A percentile compares a stretch with the other conserved stretches of the same genome.
These are phyloP conservation scores for Megaceryle alcyon DNA, from an alignment of 2,797 vertebrate genomes.

Conservation along the genomic window DNA sequence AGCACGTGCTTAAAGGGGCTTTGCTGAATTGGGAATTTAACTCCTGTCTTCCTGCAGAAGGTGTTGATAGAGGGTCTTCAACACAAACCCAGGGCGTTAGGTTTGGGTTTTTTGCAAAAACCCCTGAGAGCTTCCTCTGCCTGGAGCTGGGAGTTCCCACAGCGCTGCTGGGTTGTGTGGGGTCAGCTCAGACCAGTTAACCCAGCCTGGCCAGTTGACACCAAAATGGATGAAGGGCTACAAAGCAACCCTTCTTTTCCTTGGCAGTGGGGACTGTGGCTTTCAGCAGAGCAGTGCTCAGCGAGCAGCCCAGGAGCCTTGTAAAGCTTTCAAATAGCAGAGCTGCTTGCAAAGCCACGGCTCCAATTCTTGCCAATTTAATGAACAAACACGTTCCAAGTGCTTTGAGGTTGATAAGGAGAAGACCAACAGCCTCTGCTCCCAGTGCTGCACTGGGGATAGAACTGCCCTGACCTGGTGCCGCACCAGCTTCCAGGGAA, in stretches of 20 bases:
- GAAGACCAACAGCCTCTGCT: background rate
- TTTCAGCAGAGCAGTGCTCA: background rate
- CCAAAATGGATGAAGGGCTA: background rate
- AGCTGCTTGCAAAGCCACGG: accelerated
- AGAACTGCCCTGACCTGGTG: background rate
- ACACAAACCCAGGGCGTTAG: background rate
- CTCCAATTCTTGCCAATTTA: background rate
- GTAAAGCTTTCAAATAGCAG: background rate
- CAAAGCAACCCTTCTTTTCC: background rate
- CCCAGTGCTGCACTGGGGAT: accelerated
- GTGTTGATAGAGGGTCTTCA: background rate
- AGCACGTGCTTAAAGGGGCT: background rate
- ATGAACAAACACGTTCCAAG: background rate
- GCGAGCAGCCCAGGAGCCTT: background rate
- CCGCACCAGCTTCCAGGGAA: background rate
- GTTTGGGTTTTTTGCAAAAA: background rate
- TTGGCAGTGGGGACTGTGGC: accelerated
- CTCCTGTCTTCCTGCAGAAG: background rate
- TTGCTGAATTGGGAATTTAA: background rate
- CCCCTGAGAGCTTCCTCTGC: accelerated
- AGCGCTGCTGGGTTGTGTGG: background rate
- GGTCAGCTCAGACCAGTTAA: background rate
- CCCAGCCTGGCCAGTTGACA: background rate
- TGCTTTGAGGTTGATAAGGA: background rate
- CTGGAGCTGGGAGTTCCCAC: background rate